Conservation (phyloP, 2,113 vertebrate genomes). For the Phainopepla nitens region DNA sequence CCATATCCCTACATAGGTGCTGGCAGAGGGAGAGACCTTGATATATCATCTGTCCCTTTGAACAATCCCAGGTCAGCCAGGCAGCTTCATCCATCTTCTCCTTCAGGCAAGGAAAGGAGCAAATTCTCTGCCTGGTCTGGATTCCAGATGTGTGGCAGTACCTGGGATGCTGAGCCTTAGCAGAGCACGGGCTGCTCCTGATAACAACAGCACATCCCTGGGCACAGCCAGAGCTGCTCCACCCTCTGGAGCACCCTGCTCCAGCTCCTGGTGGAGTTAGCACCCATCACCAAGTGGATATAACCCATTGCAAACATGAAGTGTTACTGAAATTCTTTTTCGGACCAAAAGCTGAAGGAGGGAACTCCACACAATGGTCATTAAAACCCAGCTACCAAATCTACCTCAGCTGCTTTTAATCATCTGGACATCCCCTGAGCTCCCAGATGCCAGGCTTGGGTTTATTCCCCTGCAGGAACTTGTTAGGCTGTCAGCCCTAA, state of each 20-base stretch:
- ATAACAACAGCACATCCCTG: fast-evolving
- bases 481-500: conserved; percentile 18
- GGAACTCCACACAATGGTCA: background rate
- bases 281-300: fast-evolving
- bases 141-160: conserved; percentile 20
- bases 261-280: background rate
- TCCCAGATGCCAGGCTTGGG: background rate
- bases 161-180: background rate
- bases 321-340: background rate
- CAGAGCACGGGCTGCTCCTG: background rate
- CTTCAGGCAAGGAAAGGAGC: background rate
- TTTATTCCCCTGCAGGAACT: conserved; percentile 22
- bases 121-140: background rate
- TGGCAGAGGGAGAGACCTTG: background rate
- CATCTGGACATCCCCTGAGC: background rate
- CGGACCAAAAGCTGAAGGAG: background rate
- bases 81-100: conserved; percentile 8
- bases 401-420: conserved; percentile 23
- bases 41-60: background rate
- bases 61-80: background rate
- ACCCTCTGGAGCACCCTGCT: fast-evolving
- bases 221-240: too few species aligned
- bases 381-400: background rate
- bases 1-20: fast-evolving
- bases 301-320: fast-evolving